Conservation (phyloP, 2,113 vertebrate genomes). For the Aviceda subcristata region DNA sequence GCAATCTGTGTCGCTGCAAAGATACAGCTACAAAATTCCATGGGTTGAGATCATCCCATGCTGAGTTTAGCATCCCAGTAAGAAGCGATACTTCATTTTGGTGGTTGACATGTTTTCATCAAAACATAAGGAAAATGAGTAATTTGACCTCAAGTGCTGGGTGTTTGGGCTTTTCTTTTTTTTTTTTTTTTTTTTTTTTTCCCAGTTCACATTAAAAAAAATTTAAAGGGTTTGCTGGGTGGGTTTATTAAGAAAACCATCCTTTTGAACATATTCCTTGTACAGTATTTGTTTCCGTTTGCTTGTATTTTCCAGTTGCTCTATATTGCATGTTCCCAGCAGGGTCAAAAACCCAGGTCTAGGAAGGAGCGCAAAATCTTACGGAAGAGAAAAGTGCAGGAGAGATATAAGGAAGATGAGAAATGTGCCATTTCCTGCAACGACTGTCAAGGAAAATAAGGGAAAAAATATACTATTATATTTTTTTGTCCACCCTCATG, state of each 20-base stretch:
- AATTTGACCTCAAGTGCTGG: background rate
- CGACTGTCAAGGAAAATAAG: background rate
- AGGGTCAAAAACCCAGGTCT: background rate
- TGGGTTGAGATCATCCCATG: background rate
- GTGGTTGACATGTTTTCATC: background rate
- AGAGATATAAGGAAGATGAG: background rate
- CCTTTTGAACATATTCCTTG: background rate
- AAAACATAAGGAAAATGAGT: background rate
- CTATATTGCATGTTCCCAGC: background rate
- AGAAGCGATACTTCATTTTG: background rate
- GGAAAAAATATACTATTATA: background rate
- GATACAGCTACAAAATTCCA: background rate
- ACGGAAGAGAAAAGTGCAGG: background rate
- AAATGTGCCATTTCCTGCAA: background rate
- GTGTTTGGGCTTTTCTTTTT: background rate
- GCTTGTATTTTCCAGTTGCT: background rate
- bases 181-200: background rate
- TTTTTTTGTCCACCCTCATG: background rate
- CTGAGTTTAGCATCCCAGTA: background rate
- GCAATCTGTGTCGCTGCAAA: conserved; percentile 18
- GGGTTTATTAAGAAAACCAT: background rate
- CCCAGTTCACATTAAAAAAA: background rate
- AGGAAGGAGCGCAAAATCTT: background rate
- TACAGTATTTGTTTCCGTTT: background rate
- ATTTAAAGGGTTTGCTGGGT: rapidly evolving